Percentiles rank a stretch among this genome's conserved stretches.
These are phyloP conservation scores for Bellardia bayeri DNA, from an alignment of 2,888 invertebrate species.

Conservation along the genomic window DNA sequence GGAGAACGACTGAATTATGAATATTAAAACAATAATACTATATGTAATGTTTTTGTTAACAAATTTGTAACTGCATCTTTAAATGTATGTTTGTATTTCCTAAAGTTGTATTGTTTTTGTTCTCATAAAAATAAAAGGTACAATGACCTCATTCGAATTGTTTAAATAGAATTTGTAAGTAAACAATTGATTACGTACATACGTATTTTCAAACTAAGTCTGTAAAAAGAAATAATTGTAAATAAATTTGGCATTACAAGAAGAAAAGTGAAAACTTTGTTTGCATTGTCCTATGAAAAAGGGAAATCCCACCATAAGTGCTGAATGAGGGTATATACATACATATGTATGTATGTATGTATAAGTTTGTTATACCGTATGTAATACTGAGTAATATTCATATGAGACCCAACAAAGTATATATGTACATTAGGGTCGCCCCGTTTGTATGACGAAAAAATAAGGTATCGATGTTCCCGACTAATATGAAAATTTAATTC, in stretches of 20 bases:
- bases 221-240: background rate
- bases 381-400: no score
- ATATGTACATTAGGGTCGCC: no score
- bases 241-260: background rate
- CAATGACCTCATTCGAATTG: conserved; percentile 60
- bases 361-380: no score
- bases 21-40: conserved; percentile 1
- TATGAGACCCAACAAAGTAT: no score
- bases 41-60: background rate
- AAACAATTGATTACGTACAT: conserved; percentile 28
- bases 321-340: no score
- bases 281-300: no score
- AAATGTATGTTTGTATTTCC: conserved; percentile 5
- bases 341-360: no score
- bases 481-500: no score
- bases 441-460: no score
- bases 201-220: background rate
- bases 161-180: conserved; percentile 37
- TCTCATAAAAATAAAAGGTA: conserved; percentile 35
- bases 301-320: no score
- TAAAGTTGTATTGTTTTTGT: conserved; percentile 29
- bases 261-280: background rate
- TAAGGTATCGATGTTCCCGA: no score
- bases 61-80: background rate
- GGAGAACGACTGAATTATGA: conserved; percentile 17